Evolutionary conservation across 1,140 invertebrate species (phyloP).

Genomic region (Zaprionus ghesquierei): DNA sequence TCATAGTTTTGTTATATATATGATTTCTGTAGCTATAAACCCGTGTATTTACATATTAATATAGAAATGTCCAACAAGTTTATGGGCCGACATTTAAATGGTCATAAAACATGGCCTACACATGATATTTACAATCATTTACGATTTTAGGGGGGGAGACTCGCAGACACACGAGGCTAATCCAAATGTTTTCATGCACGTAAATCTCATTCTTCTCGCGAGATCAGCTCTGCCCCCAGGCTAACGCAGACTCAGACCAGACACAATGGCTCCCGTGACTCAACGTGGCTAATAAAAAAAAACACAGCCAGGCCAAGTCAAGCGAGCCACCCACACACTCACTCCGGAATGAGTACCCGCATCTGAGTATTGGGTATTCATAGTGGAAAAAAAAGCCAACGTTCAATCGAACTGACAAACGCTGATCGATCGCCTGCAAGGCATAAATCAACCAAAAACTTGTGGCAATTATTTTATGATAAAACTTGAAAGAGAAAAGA

Average conservation of each 20-base stretch:
- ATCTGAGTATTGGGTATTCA: slow-evolving; percentile 1
- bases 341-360: slow-evolving; percentile 26
- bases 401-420: slow-evolving; percentile 61
- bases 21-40: neutral
- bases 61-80: slow-evolving; percentile 1
- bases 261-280: slow-evolving; percentile 65
- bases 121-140: slow-evolving; percentile 12
- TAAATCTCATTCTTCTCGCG: slow-evolving; percentile 42
- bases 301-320: too few relatives aligned
- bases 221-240: slow-evolving; percentile 31
- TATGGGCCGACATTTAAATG: slow-evolving; percentile 12
- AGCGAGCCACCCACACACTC: slow-evolving; percentile 46
- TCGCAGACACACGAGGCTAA: slow-evolving; percentile 16
- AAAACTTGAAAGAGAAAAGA: slow-evolving; percentile 37
- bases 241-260: slow-evolving; percentile 50
- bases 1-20: neutral
- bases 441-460: slow-evolving; percentile 65
- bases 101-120: slow-evolving; percentile 19
- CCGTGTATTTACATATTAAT: neutral
- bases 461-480: slow-evolving; percentile 72
- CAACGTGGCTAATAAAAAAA: slow-evolving; percentile 13
- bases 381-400: slow-evolving; percentile 21
- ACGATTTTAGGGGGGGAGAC: neutral
- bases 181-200: slow-evolving; percentile 20
- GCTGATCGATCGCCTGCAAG: slow-evolving; percentile 67